Base-by-base conservation (phyloP, 2,797 vertebrate genomes). In the Hyperoplus immaculatus region DNA sequence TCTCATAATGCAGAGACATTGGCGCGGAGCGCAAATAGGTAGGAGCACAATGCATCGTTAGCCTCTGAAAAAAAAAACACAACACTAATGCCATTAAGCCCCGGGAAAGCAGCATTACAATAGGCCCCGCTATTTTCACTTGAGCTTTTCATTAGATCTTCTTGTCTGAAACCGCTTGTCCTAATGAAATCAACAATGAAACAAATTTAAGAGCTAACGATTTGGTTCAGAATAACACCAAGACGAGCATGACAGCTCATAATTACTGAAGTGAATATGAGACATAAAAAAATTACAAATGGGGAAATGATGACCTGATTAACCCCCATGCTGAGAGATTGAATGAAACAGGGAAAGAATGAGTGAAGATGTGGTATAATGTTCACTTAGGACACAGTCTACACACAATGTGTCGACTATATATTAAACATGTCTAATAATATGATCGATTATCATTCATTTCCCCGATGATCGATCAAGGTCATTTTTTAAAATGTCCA, bases 31-130 rank as follows among this genome's bases (percentile, higher is more conserved):
- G 91, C 92, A 94, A 94, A 90, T 93, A 96, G 95, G 94, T 95
- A 94, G 88, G 94, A 96, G 94, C 91, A 94, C 91, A 94, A 94
- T 94, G 94, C 89, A 58, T 86, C 92, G 91, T 96, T 96, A 96
- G 95, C 93, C 93, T 92, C 90, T 93, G 93, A 92, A 93, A 94
- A 95, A 95, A 92, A 93, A 94, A 95, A 95, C 89, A 60, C 85
- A 85, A 87, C 88, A 60, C 88, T 93, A 93, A 95, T 90, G 84
- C 67, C 92, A 95, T 93, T 94, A 94, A 59, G 68, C 73, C 80
- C 61, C 38, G 69, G 80, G 70, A 92, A 91, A 80, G 81, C 82
- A 89, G 91, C 77, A 88, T 94, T 93, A 72, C 92, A 93, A 88
- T 86, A 85, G 65, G 84, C 88, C 29, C 89, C 88, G 72, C 70